Evolutionary conservation across 2,888 invertebrate species (phyloP).

Genomic region (Drosophila fulvimacula): DNA sequence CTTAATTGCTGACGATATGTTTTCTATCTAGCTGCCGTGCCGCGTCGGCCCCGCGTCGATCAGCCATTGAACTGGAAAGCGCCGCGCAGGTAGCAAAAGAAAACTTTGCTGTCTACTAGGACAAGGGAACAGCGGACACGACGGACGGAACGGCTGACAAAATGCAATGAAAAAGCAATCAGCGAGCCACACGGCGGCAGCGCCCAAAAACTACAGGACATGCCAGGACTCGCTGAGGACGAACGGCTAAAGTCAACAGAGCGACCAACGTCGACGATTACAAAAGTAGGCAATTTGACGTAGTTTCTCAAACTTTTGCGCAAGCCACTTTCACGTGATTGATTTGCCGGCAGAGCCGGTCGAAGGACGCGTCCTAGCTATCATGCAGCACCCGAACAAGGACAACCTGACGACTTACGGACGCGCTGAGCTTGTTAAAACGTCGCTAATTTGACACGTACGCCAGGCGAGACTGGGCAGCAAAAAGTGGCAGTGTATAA

Average conservation of each 20-base stretch:
- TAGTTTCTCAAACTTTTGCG: slow-evolving; percentile 72
- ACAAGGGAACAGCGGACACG: slow-evolving; percentile 31
- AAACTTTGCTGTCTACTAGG: slow-evolving; percentile 66
- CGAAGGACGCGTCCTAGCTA: slow-evolving; percentile 29
- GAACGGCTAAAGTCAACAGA: slow-evolving; percentile 52
- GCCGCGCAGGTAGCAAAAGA: slow-evolving; percentile 49
- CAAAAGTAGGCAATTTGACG: slow-evolving; percentile 77
- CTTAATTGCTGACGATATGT: slow-evolving; percentile 79
- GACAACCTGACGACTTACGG: slow-evolving; percentile 47
- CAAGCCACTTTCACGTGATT: slow-evolving; percentile 73
- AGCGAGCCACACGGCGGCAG: slow-evolving; percentile 46
- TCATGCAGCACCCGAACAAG: slow-evolving; percentile 11
- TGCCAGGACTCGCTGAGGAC: slow-evolving; percentile 25
- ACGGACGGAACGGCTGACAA: slow-evolving; percentile 37
- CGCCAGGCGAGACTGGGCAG: slow-evolving; percentile 54
- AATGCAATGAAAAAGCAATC: slow-evolving; percentile 79
- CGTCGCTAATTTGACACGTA: slow-evolving; percentile 80
- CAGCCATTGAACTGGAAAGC: slow-evolving; percentile 67
- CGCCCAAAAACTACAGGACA: slow-evolving; percentile 48
- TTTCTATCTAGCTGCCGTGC: slow-evolving; percentile 33
- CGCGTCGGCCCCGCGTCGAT: background rate
- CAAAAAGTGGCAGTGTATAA: slow-evolving; percentile 36
- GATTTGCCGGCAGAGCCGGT: slow-evolving; percentile 55
- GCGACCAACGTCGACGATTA: slow-evolving; percentile 42
- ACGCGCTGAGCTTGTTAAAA: slow-evolving; percentile 75